Base-by-base conservation (phyloP, 2,888 invertebrate species). In the Erpobdella octoculata region DNA sequence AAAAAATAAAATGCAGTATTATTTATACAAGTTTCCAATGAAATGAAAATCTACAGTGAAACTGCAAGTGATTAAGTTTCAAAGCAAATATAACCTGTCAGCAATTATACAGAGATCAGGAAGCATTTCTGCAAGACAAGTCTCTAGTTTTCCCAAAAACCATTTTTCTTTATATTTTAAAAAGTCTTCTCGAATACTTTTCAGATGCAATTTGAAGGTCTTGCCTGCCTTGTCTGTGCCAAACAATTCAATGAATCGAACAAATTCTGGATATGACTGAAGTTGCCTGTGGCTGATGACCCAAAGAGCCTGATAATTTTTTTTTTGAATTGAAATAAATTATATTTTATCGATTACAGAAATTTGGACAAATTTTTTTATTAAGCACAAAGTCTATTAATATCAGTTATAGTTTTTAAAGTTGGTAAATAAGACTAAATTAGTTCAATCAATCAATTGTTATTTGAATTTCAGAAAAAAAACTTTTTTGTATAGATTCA, bases 211-310 rank as follows among this genome's bases (percentile, higher is more conserved):
- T 76, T 89, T 86, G 81, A 91, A 91, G 75, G 90, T 85, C 79
- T 89, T 86, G 84, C 89, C 89, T 31, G 92, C 91, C 35, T 89
- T 88, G 77, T 91, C 91, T 75, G 90, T 89, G 70, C 94, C 94
- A 83, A 93, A 93, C 73, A 93, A 87, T 81, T 93, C 92, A 41
- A 83, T 91, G 92, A 82, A 82, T 78, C 91, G 90, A 71, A 89
- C 86, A 88, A 92, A 94, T 80, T 95, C 94, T 68, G 91, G 90
- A 79, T 91, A 90, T 76, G 90, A 89, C 71, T 90, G 89, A 73
- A 95, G 86, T 83, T 91, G 90, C 83, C 92, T 92, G 76, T 89
- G 89, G 89, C 85, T 75, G 79, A 83, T 73, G 78, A 78, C 73
- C 81, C 81, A 82, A 21, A 73, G 71, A 18, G 90, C 93, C 92